Conservation (phyloP, 2,888 invertebrate species). For the Eilema depressum region DNA sequence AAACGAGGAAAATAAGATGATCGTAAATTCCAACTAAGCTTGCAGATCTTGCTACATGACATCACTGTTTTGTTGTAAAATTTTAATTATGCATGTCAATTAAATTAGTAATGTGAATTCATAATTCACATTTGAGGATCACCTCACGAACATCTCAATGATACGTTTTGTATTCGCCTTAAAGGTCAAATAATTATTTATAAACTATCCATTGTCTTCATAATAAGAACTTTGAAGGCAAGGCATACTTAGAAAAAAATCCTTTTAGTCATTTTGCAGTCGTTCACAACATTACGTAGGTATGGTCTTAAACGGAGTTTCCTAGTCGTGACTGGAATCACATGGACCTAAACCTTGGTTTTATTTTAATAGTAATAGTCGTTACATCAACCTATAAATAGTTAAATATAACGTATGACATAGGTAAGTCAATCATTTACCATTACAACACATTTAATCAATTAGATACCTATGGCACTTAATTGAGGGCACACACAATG, state of each 20-base stretch:
- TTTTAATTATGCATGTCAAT: background rate
- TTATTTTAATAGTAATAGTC: slow-evolving; percentile 1
- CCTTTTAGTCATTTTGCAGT: slow-evolving; percentile 13
- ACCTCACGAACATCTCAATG: background rate
- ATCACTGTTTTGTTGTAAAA: background rate
- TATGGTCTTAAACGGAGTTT: slow-evolving; percentile 3
- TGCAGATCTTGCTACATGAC: slow-evolving; percentile 1
- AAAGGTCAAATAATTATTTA: slow-evolving; percentile 33
- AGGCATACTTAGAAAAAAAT: slow-evolving; percentile 14
- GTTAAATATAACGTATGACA: slow-evolving; percentile 3
- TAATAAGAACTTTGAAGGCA: slow-evolving; percentile 27
- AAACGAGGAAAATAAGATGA: slow-evolving; percentile 19
- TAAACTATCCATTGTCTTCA: slow-evolving; percentile 30
- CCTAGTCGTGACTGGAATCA: slow-evolving; percentile 5
- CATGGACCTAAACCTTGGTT: background rate
- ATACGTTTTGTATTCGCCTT: slow-evolving; percentile 44
- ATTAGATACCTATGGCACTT: too few species aligned
- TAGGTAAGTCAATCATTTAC: background rate
- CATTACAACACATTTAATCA: background rate
- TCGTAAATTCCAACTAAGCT: slow-evolving; percentile 5
- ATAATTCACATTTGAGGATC: background rate
- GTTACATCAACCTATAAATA: background rate
- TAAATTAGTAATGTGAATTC: background rate
- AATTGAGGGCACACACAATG: background rate
- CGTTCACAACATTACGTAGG: background rate